phyloP scores from a whole-genome alignment of 2,888 invertebrate genomes.

The Andrena bucephala region DNA sequence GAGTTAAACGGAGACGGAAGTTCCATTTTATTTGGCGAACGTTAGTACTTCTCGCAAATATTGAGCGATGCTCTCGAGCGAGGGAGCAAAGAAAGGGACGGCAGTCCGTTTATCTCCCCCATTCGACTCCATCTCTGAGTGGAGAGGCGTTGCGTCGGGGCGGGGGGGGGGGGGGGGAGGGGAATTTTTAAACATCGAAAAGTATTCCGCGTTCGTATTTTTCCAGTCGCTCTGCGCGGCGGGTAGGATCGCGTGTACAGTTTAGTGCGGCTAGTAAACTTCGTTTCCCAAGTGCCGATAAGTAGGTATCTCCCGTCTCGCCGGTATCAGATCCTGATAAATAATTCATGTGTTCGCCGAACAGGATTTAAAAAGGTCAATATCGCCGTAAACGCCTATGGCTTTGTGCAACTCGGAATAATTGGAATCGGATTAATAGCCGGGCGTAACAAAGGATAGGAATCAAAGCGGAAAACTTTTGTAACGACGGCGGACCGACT shows the following conservation, averaged over 20 bases:
- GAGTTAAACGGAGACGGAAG: slow-evolving; percentile 13
- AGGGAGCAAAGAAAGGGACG: slow-evolving; percentile 12
- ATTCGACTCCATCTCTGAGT: slow-evolving; percentile 38
- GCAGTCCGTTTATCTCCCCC: slow-evolving; percentile 40
- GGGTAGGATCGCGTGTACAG: slow-evolving; percentile 5
- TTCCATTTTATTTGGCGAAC: slow-evolving; percentile 27
- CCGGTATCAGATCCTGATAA: slow-evolving; percentile 8
- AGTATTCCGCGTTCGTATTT: slow-evolving; percentile 16
- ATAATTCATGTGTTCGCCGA: slow-evolving; percentile 31
- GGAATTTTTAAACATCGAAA: slow-evolving; percentile 47
- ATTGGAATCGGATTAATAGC: slow-evolving; percentile 61
- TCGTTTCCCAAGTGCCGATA: slow-evolving; percentile 19
- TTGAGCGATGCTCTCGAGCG: slow-evolving; percentile 32
- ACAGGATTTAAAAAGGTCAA: slow-evolving; percentile 2
- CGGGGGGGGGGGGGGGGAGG: slow-evolving; percentile 12
- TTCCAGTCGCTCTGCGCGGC: neutral
- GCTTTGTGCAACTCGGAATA: slow-evolving; percentile 51
- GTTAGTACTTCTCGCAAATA: slow-evolving; percentile 21
- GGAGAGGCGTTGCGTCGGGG: slow-evolving; percentile 22
- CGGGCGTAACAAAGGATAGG: slow-evolving; percentile 47
- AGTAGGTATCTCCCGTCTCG: slow-evolving; percentile 9
- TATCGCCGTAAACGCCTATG: slow-evolving; percentile 12
- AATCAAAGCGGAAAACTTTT: slow-evolving; percentile 61
- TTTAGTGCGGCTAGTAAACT: slow-evolving; percentile 43
- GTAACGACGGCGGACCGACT: slow-evolving; percentile 42